These are phyloP conservation scores for Hemicrepidius hirtus DNA, from an alignment of 2,888 invertebrate species.

Conservation along the genomic window DNA sequence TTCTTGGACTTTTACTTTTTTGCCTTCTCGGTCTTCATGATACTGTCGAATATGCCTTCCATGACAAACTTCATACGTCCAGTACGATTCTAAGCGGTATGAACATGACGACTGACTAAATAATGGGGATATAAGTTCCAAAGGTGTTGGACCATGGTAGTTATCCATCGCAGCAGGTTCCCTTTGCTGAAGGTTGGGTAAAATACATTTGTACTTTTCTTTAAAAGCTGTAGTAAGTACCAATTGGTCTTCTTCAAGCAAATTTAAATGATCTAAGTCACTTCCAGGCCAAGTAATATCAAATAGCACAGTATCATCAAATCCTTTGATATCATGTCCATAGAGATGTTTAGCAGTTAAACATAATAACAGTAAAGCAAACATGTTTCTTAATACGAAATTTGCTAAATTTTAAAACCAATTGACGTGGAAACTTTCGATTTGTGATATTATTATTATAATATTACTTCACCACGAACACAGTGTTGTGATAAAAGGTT, in stretches of 20 bases:
- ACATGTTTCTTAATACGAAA: background rate
- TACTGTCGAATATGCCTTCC: conserved; percentile 94
- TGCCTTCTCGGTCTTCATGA: conserved; percentile 95
- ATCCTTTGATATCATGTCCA: conserved; percentile 81
- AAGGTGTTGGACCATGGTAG: conserved; percentile 83
- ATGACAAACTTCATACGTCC: conserved; percentile 98
- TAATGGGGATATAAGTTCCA: conserved; percentile 84
- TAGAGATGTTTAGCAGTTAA: conserved; percentile 22
- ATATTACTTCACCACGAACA: too few species aligned
- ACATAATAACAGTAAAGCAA: conserved; percentile 5
- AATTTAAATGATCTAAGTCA: conserved; percentile 64
- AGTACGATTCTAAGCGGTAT: conserved; percentile 91
- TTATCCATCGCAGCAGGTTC: conserved; percentile 75
- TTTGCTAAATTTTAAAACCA: too few species aligned
- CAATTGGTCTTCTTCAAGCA: conserved; percentile 74
- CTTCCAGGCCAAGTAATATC: conserved; percentile 86
- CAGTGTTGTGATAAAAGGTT: too few species aligned
- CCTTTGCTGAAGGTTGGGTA: conserved; percentile 81
- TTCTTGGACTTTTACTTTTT: conserved; percentile 88
- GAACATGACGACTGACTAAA: conserved; percentile 89
- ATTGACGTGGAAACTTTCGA: too few species aligned
- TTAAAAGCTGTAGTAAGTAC: conserved; percentile 84
- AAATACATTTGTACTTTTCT: conserved; percentile 88
- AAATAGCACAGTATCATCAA: conserved; percentile 88
- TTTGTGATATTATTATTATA: too few species aligned